Base-by-base conservation (phyloP, 2,888 invertebrate species). In the Stenurella melanura region DNA sequence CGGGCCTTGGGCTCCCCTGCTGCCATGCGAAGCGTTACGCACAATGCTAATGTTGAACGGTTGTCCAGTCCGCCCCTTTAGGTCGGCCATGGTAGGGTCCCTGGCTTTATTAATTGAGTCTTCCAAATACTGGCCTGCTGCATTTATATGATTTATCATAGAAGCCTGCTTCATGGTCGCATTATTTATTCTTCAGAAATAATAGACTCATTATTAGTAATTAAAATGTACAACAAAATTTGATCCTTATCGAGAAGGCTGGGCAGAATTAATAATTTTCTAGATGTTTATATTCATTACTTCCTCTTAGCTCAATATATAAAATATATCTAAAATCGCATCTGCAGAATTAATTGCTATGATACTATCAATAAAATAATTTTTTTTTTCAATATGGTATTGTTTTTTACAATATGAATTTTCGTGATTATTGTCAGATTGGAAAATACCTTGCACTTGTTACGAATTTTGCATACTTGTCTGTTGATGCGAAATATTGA, bases 51-150 rank as follows among this genome's bases (percentile, higher is more conserved):
- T 85, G 83, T 82, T 81, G 83, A 83, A 81, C 84, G 84, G 84
- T 82, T 84, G 85, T 83, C 84, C 85, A 83, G 83, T 83, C 83
- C 85, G 85, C 84, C 85, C 85, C 82, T 81, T 80, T 66, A 68
- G 76, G 81, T 79, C 84, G 78, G 83, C 83, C 83, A 83, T 83
- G 77, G 81, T 81, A 78, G 83, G 82, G 78, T 82, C 80, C 81
- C 81, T 82, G 81, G 81, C 83, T 82, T 85, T 85, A 85, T 85
- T 86, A 86, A 86, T 85, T 85, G 86, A 86, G 86, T 83, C 84
- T 84, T 84, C 81, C 77, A 82, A 81, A 83, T 80, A 77, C 78
- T 81, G 82, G 78, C 78, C 79, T 77, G 76, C 73, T 71, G 57
- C 75, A 76, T 63, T 73, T 54, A 58, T 63, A 79, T 84, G 84